Base-by-base conservation (phyloP, 2,797 vertebrate genomes). In the Tapera naevia region DNA sequence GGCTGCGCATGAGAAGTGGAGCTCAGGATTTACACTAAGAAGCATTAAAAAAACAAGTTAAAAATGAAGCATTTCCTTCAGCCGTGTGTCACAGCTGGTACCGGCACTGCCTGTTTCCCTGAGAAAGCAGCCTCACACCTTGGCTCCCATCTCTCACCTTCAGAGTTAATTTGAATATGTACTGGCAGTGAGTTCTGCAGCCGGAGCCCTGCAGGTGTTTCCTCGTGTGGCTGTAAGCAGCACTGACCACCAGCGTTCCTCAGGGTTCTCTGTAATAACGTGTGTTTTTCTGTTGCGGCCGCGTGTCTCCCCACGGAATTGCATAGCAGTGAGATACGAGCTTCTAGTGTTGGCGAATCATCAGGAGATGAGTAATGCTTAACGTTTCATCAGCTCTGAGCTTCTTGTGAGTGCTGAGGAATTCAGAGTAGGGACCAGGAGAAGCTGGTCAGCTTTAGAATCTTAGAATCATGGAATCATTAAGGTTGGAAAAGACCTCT, bases 51-150 rank as follows among this genome's bases (percentile, higher is more conserved):
- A 46, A 12, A 16, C 8, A 45, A 48, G 19, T 76, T 67, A 66
- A 67, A 65, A 46, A 50, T 13, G 45, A 73, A 65, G 6, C 3
- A 17, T 60, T 37, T 50, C 22, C 5, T 65, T 58, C n/a, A 5
- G 3, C 45, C 0, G 0, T 11, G 35, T 48, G 46, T 30, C 60
- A 39, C n/a, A 57, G 58, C 16, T 14, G 2, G 18, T n/a, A 28
- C 54, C 21, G 0, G 60, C 22, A 64, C 35, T 5, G 1, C 1
- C 0, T 13, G 25, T 41, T 71, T 5, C 27, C 57, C 16, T 5
- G 1, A 22, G 45, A 80, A 54, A 35, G 28, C 33, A 23, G 33
- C 33, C 9, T 87, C 24, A 13, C 1, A 0, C 46, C 51, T 74
- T 27, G 35, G 6, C 30, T 86, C 7, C 56, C 25, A 5, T n/a